These are phyloP conservation scores for Cassiopea andromeda DNA, from an alignment of 30 jellyfish, hydroid and myxozoan species.

Conservation along the genomic window DNA sequence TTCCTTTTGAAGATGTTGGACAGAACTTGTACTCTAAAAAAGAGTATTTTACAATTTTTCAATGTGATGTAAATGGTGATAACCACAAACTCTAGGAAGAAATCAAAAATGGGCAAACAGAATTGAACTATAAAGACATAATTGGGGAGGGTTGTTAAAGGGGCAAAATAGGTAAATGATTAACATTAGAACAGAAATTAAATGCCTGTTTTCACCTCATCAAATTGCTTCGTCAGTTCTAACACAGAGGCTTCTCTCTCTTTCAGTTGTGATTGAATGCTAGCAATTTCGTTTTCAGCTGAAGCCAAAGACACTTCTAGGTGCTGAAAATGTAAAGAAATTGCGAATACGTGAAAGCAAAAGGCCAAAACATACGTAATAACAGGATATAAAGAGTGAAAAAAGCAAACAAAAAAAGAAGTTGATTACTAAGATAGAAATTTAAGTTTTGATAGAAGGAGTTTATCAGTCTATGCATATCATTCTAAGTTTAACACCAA, in stretches of 20 bases:
- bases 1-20: background rate
- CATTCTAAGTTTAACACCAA: no score
- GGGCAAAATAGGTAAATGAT: background rate
- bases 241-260: conserved; percentile 15
- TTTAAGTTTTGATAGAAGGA: no score
- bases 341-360: background rate
- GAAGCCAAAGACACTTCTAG: conserved; percentile 48
- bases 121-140: no score
- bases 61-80: no score
- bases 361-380: background rate
- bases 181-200: background rate
- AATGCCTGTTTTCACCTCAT: conserved; percentile 28
- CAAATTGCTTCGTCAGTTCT: conserved; percentile 6
- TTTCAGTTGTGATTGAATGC: conserved; percentile 4
- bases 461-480: no score
- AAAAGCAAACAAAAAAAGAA: background rate
- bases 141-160: no score
- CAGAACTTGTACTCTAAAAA: background rate
- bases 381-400: background rate
- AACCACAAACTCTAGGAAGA: no score
- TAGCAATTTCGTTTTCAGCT: conserved; percentile 41
- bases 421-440: no score
- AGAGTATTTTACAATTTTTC: background rate
- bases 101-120: no score
- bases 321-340: conserved; percentile 17